phyloP scores from a whole-genome alignment of 2,888 invertebrate genomes.

The Ectobius pallidus region DNA sequence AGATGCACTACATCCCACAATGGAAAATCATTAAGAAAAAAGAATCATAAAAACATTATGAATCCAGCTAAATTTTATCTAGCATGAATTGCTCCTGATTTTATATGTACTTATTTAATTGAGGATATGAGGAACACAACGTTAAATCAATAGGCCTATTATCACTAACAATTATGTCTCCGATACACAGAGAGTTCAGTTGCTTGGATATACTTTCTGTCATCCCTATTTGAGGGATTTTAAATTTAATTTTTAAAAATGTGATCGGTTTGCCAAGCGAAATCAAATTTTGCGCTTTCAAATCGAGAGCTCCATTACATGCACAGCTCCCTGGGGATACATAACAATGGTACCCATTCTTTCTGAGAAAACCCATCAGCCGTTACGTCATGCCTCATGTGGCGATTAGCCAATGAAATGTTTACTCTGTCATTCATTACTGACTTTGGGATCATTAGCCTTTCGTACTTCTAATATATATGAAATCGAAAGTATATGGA shows the following conservation, averaged over 20 bases:
- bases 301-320: slow-evolving; percentile 29
- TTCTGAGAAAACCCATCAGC: neutral
- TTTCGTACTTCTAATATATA: neutral
- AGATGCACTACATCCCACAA: too few relatives aligned
- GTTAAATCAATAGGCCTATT: too few relatives aligned
- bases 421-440: neutral
- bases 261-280: slow-evolving; percentile 28
- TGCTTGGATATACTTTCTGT: too few relatives aligned
- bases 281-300: slow-evolving; percentile 25
- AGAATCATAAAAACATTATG: too few relatives aligned
- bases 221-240: slow-evolving; percentile 7
- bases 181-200: too few relatives aligned
- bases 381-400: slow-evolving; percentile 8
- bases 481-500: too few relatives aligned
- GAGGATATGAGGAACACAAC: too few relatives aligned
- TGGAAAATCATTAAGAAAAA: too few relatives aligned
- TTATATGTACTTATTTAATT: too few relatives aligned
- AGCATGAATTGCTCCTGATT: too few relatives aligned
- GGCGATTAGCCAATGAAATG: neutral
- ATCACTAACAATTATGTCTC: too few relatives aligned
- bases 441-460: neutral
- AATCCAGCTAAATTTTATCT: too few relatives aligned
- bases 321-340: neutral
- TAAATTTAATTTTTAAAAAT: slow-evolving; percentile 26
- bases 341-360: neutral